Base-by-base conservation (phyloP, 2,797 vertebrate species). In the Liparis tanakae region DNA sequence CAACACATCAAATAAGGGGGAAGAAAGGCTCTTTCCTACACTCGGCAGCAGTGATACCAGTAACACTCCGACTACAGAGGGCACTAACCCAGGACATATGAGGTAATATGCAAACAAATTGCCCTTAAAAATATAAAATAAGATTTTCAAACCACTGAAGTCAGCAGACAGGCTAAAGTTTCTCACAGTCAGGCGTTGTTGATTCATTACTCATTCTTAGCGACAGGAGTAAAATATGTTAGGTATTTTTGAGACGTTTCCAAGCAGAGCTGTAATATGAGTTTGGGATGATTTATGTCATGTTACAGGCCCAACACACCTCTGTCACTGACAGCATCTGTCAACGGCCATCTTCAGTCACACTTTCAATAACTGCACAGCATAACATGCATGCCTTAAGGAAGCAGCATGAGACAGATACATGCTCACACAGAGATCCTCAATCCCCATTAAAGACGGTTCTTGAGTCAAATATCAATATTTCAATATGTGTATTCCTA, bases 61-160 rank as follows among this genome's bases (percentile, higher is more conserved):
- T 33, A 72, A 76, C 68, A 56, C 44, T 12, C 37, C 56, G 69
- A 51, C 72, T 51, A 41, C 25, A 9, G 70, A 78, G 6, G 1
- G 30, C 57, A 54, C 22, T 10, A 34, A 10, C 14, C 80, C 79
- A 5, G 73, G 41, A 58, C 39, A 25, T 15, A 14, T 36, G 59
- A 92, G 92, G 93, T 93, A 83, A 85, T 62, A 12, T 44, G 70
- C 17, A 13, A 10, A 12, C 7, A 70, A 0, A 53, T 4, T 14
- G 4, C 39, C 7, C 3, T 22, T 10, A 22, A 36, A 70, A 53
- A 55, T 46, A 3, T 46, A 39, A 14, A 34, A 36, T 62, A 55
- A 51, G 30, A 34, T 20, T 53, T 6, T 30, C 0, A 53, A 67
- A 81, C 37, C 10, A 58, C 20, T 46, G 2, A 22, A 57, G 18